These are phyloP conservation scores for Lethenteron camtschaticum DNA, from an alignment of 2,113 vertebrate species.

Conservation along the genomic window DNA sequence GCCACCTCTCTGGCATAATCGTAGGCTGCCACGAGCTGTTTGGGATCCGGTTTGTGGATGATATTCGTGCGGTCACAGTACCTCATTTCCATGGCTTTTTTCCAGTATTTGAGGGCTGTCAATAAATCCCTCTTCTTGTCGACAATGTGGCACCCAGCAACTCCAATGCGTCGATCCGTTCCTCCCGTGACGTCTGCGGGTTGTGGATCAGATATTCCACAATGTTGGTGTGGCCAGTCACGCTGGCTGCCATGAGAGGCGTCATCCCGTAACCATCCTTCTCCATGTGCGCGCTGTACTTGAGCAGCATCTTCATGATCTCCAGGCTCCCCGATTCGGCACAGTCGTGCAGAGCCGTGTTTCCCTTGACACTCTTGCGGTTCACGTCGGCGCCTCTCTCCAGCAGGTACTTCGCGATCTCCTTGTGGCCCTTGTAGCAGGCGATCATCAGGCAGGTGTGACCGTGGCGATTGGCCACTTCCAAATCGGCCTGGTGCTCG, in stretches of 20 bases:
- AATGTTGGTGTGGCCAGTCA: slow-evolving; percentile 79
- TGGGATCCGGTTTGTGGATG: slow-evolving; percentile 43
- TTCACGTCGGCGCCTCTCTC: slow-evolving; percentile 70
- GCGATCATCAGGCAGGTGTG: slow-evolving; percentile 94
- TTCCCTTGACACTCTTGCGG: slow-evolving; percentile 74
- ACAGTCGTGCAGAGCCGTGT: slow-evolving; percentile 76
- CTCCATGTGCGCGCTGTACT: slow-evolving; percentile 59
- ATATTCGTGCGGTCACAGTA: slow-evolving; percentile 29
- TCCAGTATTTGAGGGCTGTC: slow-evolving; percentile 65
- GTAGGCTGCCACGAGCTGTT: slow-evolving; percentile 48
- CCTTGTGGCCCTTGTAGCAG: slow-evolving; percentile 79
- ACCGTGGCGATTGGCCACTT: slow-evolving; percentile 82
- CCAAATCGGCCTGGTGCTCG: slow-evolving; percentile 64
- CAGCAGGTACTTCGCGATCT: slow-evolving; percentile 67
- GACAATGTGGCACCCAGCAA: slow-evolving; percentile 72
- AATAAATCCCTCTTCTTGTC: slow-evolving; percentile 76
- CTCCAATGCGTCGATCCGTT: slow-evolving; percentile 52
- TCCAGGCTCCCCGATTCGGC: slow-evolving; percentile 79
- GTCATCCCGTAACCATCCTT: slow-evolving; percentile 84
- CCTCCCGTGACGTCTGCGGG: slow-evolving; percentile 52
- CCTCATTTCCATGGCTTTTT: slow-evolving; percentile 63
- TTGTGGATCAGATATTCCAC: slow-evolving; percentile 75
- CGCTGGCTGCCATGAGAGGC: slow-evolving; percentile 61
- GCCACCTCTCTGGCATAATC: slow-evolving; percentile 52
- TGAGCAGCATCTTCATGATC: slow-evolving; percentile 70